These are phyloP conservation scores for Accipiter virgatus DNA, from an alignment of 2,113 vertebrate genomes.

Conservation along the genomic window DNA sequence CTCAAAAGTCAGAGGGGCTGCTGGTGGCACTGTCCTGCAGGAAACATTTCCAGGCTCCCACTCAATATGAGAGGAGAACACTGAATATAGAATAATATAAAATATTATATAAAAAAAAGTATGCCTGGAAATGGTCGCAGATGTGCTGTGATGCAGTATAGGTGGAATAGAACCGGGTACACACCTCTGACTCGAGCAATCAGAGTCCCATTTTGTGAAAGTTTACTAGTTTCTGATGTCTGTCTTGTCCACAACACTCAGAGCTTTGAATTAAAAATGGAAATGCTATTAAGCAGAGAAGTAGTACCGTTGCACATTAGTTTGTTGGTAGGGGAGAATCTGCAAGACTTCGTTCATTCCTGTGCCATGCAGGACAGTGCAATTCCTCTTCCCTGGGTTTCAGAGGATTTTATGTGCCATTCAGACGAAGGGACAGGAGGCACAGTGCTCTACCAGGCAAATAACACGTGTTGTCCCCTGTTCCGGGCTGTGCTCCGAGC, in stretches of 20 bases:
- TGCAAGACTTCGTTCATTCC: constrained; percentile 33
- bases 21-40: neutral
- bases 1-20: neutral
- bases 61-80: neutral
- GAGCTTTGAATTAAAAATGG: constrained; percentile 49
- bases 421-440: constrained; percentile 32
- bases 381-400: constrained; percentile 39
- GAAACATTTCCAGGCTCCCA: neutral
- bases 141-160: fast-evolving
- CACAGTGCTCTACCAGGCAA: constrained; percentile 32
- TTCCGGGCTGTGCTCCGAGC: neutral
- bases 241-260: constrained; percentile 37
- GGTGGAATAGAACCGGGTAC: neutral
- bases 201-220: neutral
- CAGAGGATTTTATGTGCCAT: constrained; percentile 34
- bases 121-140: neutral
- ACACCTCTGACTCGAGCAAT: fast-evolving
- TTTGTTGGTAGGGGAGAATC: constrained; percentile 12
- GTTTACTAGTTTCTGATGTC: constrained; percentile 15
- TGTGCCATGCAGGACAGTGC: constrained; percentile 29
- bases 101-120: neutral
- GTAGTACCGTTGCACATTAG: neutral
- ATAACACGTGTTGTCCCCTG: constrained; percentile 43
- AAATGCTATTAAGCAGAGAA: neutral
- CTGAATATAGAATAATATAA: neutral